Conservation (phyloP, 92 coral and sea anemone species). For the Porites cylindrica region DNA sequence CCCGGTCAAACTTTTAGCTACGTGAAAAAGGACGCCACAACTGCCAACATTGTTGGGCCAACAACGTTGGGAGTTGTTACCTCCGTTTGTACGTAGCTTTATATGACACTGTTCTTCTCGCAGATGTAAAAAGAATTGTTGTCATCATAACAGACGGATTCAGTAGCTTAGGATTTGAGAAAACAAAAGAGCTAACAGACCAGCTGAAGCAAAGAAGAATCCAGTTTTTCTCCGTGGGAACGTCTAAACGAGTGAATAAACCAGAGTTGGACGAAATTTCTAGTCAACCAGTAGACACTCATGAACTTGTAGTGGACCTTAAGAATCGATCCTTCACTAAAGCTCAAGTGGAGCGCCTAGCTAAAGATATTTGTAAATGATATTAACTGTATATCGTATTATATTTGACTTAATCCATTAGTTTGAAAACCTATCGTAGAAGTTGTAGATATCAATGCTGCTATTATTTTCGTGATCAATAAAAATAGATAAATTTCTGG, state of each 20-base stretch:
- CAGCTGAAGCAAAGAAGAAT: not conserved
- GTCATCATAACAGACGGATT: constrained; percentile 36
- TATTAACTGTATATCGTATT: not conserved
- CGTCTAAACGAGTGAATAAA: constrained; percentile 3
- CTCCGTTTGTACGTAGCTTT: no score
- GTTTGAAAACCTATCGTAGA: no score
- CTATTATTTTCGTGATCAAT: no score
- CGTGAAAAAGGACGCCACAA: no score
- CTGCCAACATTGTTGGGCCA: no score
- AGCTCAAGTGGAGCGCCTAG: not conserved
- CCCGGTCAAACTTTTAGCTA: no score
- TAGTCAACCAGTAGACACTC: constrained; percentile 1
- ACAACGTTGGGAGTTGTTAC: no score
- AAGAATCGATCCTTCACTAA: not conserved
- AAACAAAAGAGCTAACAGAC: constrained; percentile 17
- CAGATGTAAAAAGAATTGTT: constrained; percentile 28
- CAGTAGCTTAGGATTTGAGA: constrained; percentile 23
- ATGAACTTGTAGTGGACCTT: constrained; percentile 2
- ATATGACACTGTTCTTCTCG: not conserved
- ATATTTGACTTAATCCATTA: no score
- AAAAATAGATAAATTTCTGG: no score
- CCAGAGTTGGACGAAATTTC: constrained; percentile 8
- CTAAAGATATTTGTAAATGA: constrained; percentile 12
- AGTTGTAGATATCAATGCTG: no score
- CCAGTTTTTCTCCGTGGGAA: constrained; percentile 29